Conservation (phyloP, 2,113 vertebrate species). For the Hyperopisus bebe region DNA sequence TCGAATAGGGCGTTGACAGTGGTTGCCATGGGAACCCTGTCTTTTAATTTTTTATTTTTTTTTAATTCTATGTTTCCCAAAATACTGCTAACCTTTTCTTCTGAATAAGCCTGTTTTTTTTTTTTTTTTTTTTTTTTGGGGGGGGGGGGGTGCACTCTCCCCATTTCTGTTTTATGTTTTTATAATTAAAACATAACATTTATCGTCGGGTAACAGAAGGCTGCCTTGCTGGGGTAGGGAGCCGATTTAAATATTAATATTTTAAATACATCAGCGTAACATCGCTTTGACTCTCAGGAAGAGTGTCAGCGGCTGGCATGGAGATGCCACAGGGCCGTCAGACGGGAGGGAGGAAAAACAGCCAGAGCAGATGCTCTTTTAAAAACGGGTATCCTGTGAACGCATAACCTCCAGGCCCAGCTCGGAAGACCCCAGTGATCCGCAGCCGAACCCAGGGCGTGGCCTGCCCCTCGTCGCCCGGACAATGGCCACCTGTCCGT, state of each 20-base stretch:
- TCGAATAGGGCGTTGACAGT: slow-evolving; percentile 43
- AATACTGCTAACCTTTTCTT: slow-evolving; percentile 57
- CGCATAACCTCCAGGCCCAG: background rate
- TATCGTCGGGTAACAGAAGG: slow-evolving; percentile 75
- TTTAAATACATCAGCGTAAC: slow-evolving; percentile 67
- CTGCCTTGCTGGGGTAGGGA: slow-evolving; percentile 66
- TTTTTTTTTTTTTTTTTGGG: too few species aligned
- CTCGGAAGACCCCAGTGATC: background rate
- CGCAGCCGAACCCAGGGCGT: background rate
- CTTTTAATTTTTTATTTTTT: slow-evolving; percentile 26
- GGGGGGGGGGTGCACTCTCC: slow-evolving; percentile 39
- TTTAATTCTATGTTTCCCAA: slow-evolving; percentile 58
- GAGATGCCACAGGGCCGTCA: slow-evolving; percentile 25
- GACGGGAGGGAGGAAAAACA: background rate
- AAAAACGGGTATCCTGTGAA: background rate
- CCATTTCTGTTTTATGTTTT: slow-evolving; percentile 72
- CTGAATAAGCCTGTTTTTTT: slow-evolving; percentile 44
- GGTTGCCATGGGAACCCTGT: slow-evolving; percentile 37
- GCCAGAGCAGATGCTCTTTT: background rate
- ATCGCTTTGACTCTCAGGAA: slow-evolving; percentile 47
- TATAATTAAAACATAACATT: slow-evolving; percentile 79
- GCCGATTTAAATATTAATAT: slow-evolving; percentile 71
- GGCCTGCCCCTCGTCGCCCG: background rate
- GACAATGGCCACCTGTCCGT: slow-evolving; percentile 29
- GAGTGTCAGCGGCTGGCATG: slow-evolving; percentile 53